Evolutionary conservation across 2,888 invertebrate species (phyloP).

Genomic region (Rapana venosa): DNA sequence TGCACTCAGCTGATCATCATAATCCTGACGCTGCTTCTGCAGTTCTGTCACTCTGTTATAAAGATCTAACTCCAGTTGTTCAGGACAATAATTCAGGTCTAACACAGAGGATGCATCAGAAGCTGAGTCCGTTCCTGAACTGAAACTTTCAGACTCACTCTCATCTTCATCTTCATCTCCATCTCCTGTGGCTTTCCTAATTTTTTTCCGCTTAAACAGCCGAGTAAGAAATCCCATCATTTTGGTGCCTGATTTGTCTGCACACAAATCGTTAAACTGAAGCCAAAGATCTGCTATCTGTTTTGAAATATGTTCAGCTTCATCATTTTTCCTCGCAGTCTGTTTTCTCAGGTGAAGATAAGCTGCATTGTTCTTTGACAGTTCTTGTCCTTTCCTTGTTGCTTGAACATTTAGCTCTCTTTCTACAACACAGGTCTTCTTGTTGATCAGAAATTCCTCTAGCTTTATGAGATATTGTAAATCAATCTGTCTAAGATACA

Average conservation of each 20-base stretch:
- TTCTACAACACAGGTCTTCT: background rate
- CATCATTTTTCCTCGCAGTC: background rate
- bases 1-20: constrained; percentile 24
- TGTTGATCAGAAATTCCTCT: constrained; percentile 10
- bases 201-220: background rate
- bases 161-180: constrained; percentile 21
- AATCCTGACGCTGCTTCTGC: constrained; percentile 11
- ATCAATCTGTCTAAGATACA: background rate
- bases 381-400: background rate
- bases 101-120: background rate
- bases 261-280: background rate
- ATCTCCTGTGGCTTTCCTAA: background rate
- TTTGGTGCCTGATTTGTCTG: background rate
- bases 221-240: background rate
- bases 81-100: constrained; percentile 6
- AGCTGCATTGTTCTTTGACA: background rate
- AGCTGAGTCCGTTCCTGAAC: background rate
- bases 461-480: background rate
- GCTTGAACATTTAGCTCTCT: background rate
- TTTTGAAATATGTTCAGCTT: background rate
- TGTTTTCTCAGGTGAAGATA: background rate
- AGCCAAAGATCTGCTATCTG: background rate
- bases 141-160: background rate
- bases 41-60: background rate
- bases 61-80: background rate